Evolutionary conservation across 2,888 invertebrate species (phyloP), one percentile per base, ranked within the genome.

Genomic region (Mantis religiosa): DNA sequence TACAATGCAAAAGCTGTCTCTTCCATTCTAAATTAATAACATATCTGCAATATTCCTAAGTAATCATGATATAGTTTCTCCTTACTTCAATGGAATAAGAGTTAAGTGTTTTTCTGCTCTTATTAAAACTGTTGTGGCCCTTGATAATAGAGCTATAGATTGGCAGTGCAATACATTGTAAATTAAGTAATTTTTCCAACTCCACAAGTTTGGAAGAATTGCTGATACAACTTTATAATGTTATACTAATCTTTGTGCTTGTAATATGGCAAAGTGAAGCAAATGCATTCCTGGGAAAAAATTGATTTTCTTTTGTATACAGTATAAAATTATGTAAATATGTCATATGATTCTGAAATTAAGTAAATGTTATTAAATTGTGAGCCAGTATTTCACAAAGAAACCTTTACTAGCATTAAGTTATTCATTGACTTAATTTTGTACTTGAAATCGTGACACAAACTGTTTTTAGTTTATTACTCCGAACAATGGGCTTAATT

Each of bases 71-170:
- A 15, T 81, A n/a, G 81, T 9, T 82, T 71, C 81, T 86, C 25
- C 6, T 85, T 85, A 85, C 28, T 87, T 27, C 30, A 82, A 87
- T n/a, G 28, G 15, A 28, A 81, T 41, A 86, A 81, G 30, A 86
- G 71, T 30, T 15, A 87, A 82, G 41, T 82, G 34, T 87, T 87
- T 87, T 82, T 82, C 81, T 85, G 86, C 71, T 86, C 81, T 86
- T 81, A 71, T 71, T 71, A 3, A 54, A 85, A 85, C 41, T 85
- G 54, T 15, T 47, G 41, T 84, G 41, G 84, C 25, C 7, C 34
- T 84, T 84, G 6, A 6, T 27, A n/a, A 85, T 85, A 28, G 20
- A 85, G 15, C 6, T 81, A 81, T 86, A 54, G 20, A 9, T 86
- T 28, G 86, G 28, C 41, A 47, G 3, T 47, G n/a, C 28, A 28